These are phyloP conservation scores for Lagorchestes hirsutus DNA, from an alignment of 2,797 vertebrate genomes.

Conservation along the genomic window DNA sequence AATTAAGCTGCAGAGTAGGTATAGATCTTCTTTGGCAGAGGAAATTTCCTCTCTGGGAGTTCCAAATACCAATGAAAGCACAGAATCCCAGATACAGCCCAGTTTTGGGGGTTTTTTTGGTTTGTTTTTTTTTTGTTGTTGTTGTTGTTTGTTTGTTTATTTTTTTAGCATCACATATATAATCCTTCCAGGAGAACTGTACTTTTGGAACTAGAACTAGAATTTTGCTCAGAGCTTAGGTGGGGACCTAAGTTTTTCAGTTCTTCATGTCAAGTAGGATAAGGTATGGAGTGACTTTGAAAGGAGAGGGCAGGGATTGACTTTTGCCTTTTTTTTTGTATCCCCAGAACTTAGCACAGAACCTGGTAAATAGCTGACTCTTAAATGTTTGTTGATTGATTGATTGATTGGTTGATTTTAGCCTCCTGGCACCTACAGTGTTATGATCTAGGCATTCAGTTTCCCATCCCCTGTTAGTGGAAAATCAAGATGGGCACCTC, in stretches of 20 bases:
- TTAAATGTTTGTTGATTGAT: background rate
- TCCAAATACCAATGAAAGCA: background rate
- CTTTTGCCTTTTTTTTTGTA: background rate
- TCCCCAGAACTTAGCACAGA: background rate
- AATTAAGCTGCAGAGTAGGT: background rate
- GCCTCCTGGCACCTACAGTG: background rate
- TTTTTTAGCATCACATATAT: background rate
- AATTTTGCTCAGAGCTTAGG: background rate
- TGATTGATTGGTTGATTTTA: background rate
- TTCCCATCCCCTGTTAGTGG: background rate
- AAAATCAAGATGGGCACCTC: accelerated
- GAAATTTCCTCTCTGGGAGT: background rate
- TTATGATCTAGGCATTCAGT: background rate
- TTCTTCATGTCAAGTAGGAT: background rate
- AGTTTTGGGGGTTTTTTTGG: no score
- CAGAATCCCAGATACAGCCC: background rate
- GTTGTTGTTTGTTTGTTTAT: no score
- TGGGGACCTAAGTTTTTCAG: background rate
- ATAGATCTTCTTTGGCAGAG: background rate
- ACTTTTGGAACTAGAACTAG: background rate
- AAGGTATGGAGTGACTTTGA: background rate
- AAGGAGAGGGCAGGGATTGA: background rate
- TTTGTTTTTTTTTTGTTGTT: no score
- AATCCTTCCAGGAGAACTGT: background rate
- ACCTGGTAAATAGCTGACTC: background rate